These are phyloP conservation scores for Antheraea yamamai DNA, from an alignment of 2,888 invertebrate genomes.

Conservation along the genomic window DNA sequence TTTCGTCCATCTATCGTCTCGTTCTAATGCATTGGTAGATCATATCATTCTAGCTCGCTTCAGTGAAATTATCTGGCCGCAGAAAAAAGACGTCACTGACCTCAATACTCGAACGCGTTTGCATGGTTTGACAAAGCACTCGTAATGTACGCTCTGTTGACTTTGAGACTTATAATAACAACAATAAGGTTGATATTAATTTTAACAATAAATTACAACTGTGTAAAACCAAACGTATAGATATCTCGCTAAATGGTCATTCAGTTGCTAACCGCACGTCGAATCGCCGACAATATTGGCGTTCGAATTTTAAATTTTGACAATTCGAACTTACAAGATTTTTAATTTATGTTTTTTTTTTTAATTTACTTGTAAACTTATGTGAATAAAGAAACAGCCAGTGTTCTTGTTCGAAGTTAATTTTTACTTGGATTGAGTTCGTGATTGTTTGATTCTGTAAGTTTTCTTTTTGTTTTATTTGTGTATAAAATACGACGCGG, in stretches of 20 bases:
- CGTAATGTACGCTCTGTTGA: neutral
- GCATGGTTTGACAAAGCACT: conserved; percentile 42
- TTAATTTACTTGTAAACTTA: conserved; percentile 35
- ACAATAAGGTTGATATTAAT: conserved; percentile 12
- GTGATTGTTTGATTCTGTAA: conserved; percentile 32
- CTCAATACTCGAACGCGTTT: conserved; percentile 56
- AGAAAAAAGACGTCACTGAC: conserved; percentile 78
- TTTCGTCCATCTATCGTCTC: conserved; percentile 34
- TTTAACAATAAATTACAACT: conserved; percentile 23
- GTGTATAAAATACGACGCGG: conserved; percentile 27
- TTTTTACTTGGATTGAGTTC: conserved; percentile 25
- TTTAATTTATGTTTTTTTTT: conserved; percentile 32
- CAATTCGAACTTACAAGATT: conserved; percentile 28
- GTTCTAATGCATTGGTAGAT: conserved; percentile 36
- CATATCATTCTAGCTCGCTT: conserved; percentile 48
- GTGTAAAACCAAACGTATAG: conserved; percentile 33
- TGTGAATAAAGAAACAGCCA: conserved; percentile 24
- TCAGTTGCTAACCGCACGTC: conserved; percentile 40
- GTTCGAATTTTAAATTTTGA: conserved; percentile 31
- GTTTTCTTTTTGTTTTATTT: conserved; percentile 38
- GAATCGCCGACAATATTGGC: conserved; percentile 37
- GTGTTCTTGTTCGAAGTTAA: conserved; percentile 10
- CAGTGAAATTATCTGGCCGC: conserved; percentile 59
- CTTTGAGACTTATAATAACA: neutral
- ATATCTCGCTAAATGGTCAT: conserved; percentile 54